Base-by-base conservation (phyloP, 2,888 invertebrate genomes). In the Scrobipalpa costella region DNA sequence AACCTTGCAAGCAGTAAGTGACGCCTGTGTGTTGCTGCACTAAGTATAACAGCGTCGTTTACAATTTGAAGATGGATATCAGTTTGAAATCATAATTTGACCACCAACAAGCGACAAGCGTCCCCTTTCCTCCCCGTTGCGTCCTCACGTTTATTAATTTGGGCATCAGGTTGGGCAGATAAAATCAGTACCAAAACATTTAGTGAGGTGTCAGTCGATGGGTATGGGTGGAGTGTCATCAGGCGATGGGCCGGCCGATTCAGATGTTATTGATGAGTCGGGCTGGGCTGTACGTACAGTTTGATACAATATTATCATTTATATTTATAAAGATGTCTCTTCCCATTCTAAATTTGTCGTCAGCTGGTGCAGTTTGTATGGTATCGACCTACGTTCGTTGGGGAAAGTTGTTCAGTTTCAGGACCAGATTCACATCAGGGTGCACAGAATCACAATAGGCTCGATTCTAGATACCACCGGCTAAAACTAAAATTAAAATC, bases 121-220 rank as follows among this genome's bases (percentile, higher is more conserved):
- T 9, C 38, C 36, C 44, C 64, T 49, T 52, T 49, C 64, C 49
- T 57, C 17, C 38, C 17, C n/a, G 57, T 9, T 36, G 55, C 34
- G 55, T 34, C 55, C 55, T 15, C 36, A 19, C 61, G 57, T 61
- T 55, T 62, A 50, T 60, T 58, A 52, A 63, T 50, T 19, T 34
- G 57, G 59, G 50, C 49, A 33, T 33, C 19, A n/a, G 62, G 21
- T 21, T 52, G 50, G 21, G 27, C 50, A 66, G 88, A 89, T 88
- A 86, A 83, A 77, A 89, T 88, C 89, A 79, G 79, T 80, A 89
- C 88, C 89, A 88, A 80, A 88, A 89, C 88, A 89, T 89, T 89
- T 52, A 87, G 80, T 83, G 82, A 83, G 77, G 79, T 79, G 78
- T 8, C 33, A n/a, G 21, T 21, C 47, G 21, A 52, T 21, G 50